Evolutionary conservation across 2,113 vertebrate species (phyloP).

Genomic region (Azemiops feae): DNA sequence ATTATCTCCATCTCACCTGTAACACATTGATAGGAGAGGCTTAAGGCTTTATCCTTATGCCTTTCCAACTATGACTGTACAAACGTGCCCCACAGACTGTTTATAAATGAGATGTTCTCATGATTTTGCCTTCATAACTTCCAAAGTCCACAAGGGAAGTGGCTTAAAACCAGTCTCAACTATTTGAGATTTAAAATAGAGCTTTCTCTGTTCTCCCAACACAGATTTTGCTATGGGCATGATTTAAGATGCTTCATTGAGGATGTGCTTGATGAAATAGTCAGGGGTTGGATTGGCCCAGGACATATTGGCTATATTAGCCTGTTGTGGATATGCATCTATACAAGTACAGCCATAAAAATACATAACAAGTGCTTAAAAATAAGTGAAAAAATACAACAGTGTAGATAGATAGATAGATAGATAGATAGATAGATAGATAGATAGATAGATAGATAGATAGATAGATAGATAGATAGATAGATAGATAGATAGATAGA

Average conservation of each 20-base stretch:
- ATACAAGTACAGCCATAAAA: too few relatives aligned
- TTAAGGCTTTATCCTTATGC: background rate
- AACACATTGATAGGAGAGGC: background rate
- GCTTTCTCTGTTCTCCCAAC: background rate
- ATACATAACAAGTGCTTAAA: too few relatives aligned
- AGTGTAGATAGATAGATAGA: too few relatives aligned
- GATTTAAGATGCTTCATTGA: background rate
- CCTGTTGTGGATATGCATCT: background rate
- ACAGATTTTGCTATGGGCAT: background rate
- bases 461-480: too few relatives aligned
- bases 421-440: too few relatives aligned
- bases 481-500: too few relatives aligned
- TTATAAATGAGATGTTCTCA: background rate
- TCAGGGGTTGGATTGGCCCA: background rate
- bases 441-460: too few relatives aligned
- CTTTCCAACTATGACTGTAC: background rate
- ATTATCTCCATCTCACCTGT: background rate
- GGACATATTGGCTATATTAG: background rate
- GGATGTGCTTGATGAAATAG: background rate
- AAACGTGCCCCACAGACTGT: background rate
- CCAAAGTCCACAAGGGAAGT: background rate
- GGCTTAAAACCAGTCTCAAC: background rate
- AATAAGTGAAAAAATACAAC: too few relatives aligned
- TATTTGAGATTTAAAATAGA: background rate
- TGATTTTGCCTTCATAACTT: background rate